phyloP scores from a whole-genome alignment of 1,140 invertebrate genomes.

The Dolichoris vasculosae region DNA sequence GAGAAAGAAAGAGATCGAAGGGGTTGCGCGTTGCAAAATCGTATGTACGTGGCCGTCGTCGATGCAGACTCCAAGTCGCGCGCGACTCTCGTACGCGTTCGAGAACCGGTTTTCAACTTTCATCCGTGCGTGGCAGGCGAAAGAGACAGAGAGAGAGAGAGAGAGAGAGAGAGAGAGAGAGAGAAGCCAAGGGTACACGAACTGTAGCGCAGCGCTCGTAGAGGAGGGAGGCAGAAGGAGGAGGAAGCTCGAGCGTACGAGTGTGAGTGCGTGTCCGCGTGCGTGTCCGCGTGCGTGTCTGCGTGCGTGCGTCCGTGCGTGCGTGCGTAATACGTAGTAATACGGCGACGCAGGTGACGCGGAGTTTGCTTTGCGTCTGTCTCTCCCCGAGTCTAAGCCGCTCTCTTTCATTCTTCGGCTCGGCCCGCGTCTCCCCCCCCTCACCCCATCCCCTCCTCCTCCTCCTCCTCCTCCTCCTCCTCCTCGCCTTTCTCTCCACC shows the following conservation, averaged over 20 bases:
- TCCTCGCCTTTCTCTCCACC: not conserved
- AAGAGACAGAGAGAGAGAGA: not conserved
- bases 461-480: not conserved
- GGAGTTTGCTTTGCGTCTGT: slow-evolving; percentile 27
- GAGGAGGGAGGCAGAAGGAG: slow-evolving; percentile 3
- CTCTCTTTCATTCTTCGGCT: slow-evolving; percentile 37
- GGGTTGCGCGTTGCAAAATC: slow-evolving; percentile 6
- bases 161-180: not conserved
- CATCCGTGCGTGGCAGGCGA: slow-evolving; percentile 15
- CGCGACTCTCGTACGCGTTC: not conserved
- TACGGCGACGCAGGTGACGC: slow-evolving; percentile 46
- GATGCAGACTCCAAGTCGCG: not conserved
- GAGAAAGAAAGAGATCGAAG: not conserved
- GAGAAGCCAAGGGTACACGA: slow-evolving; percentile 31
- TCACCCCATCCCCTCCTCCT: not conserved
- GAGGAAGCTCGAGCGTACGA: not conserved
- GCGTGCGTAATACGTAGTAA: not conserved
- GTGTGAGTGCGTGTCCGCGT: not conserved
- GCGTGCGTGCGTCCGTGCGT: slow-evolving; percentile 9
- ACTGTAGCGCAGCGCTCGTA: slow-evolving; percentile 29
- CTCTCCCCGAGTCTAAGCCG: not conserved
- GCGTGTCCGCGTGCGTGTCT: not conserved
- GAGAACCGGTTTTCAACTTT: slow-evolving; percentile 59
- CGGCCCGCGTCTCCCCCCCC: not conserved
- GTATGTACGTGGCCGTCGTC: not conserved